A percentile compares a stretch with the other conserved stretches of the same genome.
Conservation (phyloP, 2,888 invertebrate species). For the Emmelina monodactyla region DNA sequence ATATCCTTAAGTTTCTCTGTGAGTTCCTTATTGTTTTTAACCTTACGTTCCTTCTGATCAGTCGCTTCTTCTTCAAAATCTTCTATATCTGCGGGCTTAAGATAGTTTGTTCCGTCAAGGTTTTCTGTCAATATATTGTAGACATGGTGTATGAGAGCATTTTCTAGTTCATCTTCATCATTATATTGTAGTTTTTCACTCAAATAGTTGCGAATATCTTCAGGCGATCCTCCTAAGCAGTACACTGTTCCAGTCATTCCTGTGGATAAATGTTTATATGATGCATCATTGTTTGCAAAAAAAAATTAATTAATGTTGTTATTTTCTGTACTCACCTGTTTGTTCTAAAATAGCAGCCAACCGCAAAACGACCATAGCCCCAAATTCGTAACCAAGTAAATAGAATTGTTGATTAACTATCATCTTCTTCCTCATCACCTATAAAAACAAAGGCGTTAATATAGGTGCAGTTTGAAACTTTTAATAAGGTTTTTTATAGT, state of each 20-base stretch:
- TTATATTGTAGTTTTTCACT: background rate
- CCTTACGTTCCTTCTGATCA: no score
- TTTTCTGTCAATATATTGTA: background rate
- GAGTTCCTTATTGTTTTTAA: background rate
- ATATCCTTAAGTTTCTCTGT: background rate
- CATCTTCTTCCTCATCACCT: background rate
- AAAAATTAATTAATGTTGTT: background rate
- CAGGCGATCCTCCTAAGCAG: slow-evolving; percentile 3
- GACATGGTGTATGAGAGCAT: background rate
- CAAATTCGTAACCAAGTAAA: background rate
- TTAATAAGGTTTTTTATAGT: background rate
- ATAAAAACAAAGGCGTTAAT: background rate
- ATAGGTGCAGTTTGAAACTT: background rate
- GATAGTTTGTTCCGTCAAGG: no score
- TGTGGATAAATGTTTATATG: no score
- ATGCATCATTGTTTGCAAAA: background rate
- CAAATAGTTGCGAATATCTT: slow-evolving; percentile 1
- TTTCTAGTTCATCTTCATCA: slow-evolving; percentile 1
- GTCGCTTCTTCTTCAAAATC: no score
- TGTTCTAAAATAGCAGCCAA: background rate
- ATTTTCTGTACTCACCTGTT: background rate
- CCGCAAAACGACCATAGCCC: background rate
- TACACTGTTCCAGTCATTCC: slow-evolving; percentile 5
- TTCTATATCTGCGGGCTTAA: no score
- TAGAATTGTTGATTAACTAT: background rate